These are phyloP conservation scores for Magallana gigas DNA, from an alignment of 1,140 invertebrate species.

Conservation along the genomic window DNA sequence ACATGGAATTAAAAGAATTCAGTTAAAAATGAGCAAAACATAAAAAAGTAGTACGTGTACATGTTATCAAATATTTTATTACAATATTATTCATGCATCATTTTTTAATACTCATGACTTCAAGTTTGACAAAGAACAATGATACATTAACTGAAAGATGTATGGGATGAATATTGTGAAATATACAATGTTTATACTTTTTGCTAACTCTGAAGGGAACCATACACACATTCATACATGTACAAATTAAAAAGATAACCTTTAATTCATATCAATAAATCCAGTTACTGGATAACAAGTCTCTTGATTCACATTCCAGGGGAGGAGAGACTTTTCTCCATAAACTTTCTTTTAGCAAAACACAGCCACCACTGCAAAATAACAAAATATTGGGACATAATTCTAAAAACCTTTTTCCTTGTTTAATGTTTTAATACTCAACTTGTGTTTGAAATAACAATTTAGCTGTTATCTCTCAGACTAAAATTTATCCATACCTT, in stretches of 20 bases:
- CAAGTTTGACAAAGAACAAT: not conserved
- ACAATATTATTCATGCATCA: too few species aligned
- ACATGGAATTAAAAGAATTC: too few species aligned
- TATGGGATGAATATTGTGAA: not conserved
- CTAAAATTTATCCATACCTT: constrained; percentile 81
- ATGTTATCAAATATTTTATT: too few species aligned
- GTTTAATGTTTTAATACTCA: too few species aligned
- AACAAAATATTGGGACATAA: constrained; percentile 27
- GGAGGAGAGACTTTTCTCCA: constrained; percentile 97
- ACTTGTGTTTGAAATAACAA: not conserved
- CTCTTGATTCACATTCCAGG: constrained; percentile 77
- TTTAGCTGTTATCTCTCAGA: not conserved
- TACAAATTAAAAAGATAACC: not conserved
- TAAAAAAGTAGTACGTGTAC: too few species aligned
- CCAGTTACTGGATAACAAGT: constrained; percentile 3
- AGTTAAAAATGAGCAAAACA: too few species aligned
- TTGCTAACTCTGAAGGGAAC: constrained; percentile 42
- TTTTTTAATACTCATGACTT: too few species aligned
- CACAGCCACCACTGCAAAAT: constrained; percentile 95
- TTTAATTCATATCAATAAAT: not conserved
- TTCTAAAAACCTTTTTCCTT: too few species aligned
- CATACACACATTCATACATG: constrained; percentile 27
- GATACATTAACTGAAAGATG: too few species aligned
- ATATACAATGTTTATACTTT: constrained; percentile 8
- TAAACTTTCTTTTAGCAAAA: constrained; percentile 99